Evolutionary conservation across 2,888 invertebrate genomes (phyloP), one percentile per base, ranked within the genome.

Genomic region (Folsomia candida): DNA sequence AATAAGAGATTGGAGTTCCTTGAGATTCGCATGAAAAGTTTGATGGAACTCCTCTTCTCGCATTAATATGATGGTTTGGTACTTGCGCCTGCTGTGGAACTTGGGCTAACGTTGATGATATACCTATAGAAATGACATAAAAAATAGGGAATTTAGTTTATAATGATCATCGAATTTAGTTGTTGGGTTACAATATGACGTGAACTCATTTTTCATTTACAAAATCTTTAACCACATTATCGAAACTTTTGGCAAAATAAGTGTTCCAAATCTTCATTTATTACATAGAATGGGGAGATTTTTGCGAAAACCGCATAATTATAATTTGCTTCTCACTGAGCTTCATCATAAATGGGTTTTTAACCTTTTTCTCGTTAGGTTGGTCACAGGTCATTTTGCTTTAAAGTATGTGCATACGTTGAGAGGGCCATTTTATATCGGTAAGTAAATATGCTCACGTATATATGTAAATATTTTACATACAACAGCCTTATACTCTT

Each of bases 1-100:
- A 79, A 20, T 24, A 58, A 2, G 28, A 47, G 11, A 79, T 51
- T 2, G 78, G 77, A 1, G 69, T 28, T 62, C 74, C 73, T 60
- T 71, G 69, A 24, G 77, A 74, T 61, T 72, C 72, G 60, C 79
- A 79, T 4, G 77, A 65, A 69, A 79, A 74, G 67, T 78, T 77
- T 37, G 78, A 65, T 28, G 72, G 51, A 57, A 66, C 65, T n/a
- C 74, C 75, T 6, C 68, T 59, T 60, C 69, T 76, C 26, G 79
- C 76, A 51, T 64, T 68, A 3, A 79, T 58, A 26, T 66, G 64
- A 9, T 69, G 60, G 18, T 65, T 51, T 64, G 76, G 73, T 68
- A 78, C 78, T 28, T 28, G 62, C 26, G 62, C 60, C 26, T 20
- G 60, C 26, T 37, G 37, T n/a, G n/a, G n/a, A n/a, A n/a, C n/a